phyloP scores from a whole-genome alignment of 1,140 invertebrate genomes.

The Oryctes rhinoceros region DNA sequence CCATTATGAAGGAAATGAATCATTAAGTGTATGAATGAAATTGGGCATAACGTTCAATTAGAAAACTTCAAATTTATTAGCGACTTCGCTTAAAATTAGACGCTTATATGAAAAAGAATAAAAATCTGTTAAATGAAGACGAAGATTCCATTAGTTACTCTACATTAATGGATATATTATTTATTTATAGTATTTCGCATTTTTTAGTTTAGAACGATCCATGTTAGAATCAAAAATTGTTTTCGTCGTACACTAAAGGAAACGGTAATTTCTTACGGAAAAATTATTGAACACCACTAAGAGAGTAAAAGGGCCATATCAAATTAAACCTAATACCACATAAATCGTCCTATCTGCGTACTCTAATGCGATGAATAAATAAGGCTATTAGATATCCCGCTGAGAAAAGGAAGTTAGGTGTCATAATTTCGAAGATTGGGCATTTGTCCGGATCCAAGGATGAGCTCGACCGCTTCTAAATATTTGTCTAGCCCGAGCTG shows the following conservation, averaged over 20 bases:
- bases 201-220: too few species aligned
- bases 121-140: too few species aligned
- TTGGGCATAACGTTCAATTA: too few species aligned
- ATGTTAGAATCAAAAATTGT: too few species aligned
- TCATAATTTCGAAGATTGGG: conserved; percentile 17
- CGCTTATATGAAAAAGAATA: too few species aligned
- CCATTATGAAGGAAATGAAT: too few species aligned
- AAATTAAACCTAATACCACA: background rate
- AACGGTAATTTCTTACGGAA: background rate
- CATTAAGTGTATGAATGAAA: too few species aligned
- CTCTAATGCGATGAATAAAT: background rate
- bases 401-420: conserved; percentile 30
- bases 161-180: too few species aligned
- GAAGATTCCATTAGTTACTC: too few species aligned
- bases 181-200: too few species aligned
- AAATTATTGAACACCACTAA: conserved; percentile 16
- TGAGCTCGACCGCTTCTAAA: conserved; percentile 26
- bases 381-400: conserved; percentile 29
- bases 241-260: background rate
- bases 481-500: conserved; percentile 35
- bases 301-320: background rate
- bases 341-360: conserved; percentile 9
- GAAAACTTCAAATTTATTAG: too few species aligned
- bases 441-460: conserved; percentile 19
- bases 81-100: too few species aligned